These are phyloP conservation scores for Uloborus diversus DNA, from an alignment of 1,140 invertebrate species.

Conservation along the genomic window DNA sequence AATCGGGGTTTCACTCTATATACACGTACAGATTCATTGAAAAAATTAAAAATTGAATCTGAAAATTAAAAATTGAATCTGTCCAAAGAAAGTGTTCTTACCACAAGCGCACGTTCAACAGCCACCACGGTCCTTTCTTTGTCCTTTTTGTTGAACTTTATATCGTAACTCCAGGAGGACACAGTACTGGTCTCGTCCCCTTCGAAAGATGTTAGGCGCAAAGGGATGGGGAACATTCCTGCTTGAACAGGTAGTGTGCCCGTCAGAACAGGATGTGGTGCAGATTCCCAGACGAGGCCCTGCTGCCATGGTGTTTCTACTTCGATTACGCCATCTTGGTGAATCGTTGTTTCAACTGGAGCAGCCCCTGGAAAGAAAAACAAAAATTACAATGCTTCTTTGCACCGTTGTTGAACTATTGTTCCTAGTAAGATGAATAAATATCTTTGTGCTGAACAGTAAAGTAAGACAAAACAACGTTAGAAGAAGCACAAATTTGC, in stretches of 20 bases:
- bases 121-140: constrained; percentile 56
- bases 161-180: constrained; percentile 89
- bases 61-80: no score
- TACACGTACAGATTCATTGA: no score
- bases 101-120: constrained; percentile 58
- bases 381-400: background rate
- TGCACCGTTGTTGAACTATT: no score
- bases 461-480: no score
- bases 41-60: no score
- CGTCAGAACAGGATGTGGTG: constrained; percentile 86
- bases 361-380: constrained; percentile 58
- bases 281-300: constrained; percentile 69
- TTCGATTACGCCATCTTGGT: constrained; percentile 66
- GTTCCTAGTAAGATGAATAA: no score
- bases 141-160: constrained; percentile 63
- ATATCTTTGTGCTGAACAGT: no score
- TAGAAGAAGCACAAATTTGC: no score
- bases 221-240: constrained; percentile 89
- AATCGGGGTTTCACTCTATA: no score
- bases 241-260: constrained; percentile 88
- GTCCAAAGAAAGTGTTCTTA: no score
- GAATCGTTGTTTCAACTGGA: constrained; percentile 63
- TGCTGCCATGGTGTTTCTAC: constrained; percentile 67
- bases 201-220: constrained; percentile 75
- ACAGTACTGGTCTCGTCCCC: constrained; percentile 81